Evolutionary conservation across 35 echinoderm and acorn worm species (phyloP).

Genomic region (Hemicentrotus pulcherrimus): DNA sequence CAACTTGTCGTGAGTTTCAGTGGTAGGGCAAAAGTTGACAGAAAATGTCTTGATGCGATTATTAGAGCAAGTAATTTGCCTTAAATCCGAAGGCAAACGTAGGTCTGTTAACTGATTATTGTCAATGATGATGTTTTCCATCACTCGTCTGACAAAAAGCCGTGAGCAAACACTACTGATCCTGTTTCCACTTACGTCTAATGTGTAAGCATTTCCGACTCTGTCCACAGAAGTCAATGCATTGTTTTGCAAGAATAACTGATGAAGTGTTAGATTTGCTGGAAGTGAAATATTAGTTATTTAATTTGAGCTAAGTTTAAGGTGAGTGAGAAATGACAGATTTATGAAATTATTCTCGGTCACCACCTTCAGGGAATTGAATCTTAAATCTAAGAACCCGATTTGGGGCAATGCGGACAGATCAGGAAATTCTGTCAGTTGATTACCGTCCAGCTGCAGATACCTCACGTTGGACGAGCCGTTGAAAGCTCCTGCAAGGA

Average conservation of each 20-base stretch:
- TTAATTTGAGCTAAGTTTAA: neutral
- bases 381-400: neutral
- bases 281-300: neutral
- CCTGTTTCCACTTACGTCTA: neutral
- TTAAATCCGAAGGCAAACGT: neutral
- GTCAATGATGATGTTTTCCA: neutral
- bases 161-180: neutral
- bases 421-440: neutral
- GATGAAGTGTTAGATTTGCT: neutral
- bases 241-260: neutral
- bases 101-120: neutral
- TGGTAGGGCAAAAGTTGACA: neutral
- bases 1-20: neutral
- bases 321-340: neutral
- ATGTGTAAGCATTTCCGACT: neutral
- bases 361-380: neutral
- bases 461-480: neutral
- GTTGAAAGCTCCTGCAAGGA: neutral
- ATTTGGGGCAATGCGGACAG: neutral
- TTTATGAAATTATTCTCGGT: neutral
- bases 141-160: neutral
- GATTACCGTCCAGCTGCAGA: neutral
- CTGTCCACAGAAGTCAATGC: neutral
- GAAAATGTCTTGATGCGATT: neutral
- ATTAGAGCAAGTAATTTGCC: neutral